Evolutionary conservation across 2,113 vertebrate species (phyloP).

Genomic region (Dissostichus mawsoni): DNA sequence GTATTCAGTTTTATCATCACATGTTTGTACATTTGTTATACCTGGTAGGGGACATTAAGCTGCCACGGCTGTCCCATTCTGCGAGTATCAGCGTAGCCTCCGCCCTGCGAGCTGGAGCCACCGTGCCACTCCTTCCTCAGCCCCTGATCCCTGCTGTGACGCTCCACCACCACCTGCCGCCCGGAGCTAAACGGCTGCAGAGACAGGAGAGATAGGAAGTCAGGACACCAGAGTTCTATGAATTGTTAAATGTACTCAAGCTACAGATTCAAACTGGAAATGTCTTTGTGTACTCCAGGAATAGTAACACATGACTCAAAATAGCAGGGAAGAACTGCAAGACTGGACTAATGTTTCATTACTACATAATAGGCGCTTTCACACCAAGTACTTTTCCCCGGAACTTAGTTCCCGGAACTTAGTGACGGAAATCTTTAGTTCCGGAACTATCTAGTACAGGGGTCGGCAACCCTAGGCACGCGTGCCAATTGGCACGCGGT

Average conservation of each 20-base stretch:
- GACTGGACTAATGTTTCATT: not conserved
- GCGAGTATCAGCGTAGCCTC: conserved; percentile 87
- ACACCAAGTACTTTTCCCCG: too few species aligned
- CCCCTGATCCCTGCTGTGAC: conserved; percentile 90
- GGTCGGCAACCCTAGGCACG: too few species aligned
- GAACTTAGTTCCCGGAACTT: too few species aligned
- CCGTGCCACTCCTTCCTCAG: conserved; percentile 96
- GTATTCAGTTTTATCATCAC: not conserved
- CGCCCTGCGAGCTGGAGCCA: conserved; percentile 88
- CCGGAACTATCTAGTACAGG: too few species aligned
- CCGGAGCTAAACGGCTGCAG: conserved; percentile 90
- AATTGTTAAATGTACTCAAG: not conserved
- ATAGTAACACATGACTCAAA: not conserved
- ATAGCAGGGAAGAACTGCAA: not conserved
- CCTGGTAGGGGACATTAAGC: conserved; percentile 93
- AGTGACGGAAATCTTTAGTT: too few species aligned
- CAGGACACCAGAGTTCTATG: not conserved
- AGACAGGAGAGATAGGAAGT: not conserved
- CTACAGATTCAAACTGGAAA: too few species aligned
- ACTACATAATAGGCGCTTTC: too few species aligned
- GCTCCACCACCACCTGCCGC: conserved; percentile 92
- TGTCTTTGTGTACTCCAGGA: not conserved
- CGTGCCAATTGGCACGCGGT: too few species aligned
- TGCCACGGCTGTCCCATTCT: conserved; percentile 89
- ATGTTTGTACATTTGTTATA: conserved; percentile 57